A percentile compares a stretch with the other conserved stretches of the same genome.
Evolutionary conservation across 1,140 invertebrate species (phyloP).

Genomic region (Metopolophium dirhodum): DNA sequence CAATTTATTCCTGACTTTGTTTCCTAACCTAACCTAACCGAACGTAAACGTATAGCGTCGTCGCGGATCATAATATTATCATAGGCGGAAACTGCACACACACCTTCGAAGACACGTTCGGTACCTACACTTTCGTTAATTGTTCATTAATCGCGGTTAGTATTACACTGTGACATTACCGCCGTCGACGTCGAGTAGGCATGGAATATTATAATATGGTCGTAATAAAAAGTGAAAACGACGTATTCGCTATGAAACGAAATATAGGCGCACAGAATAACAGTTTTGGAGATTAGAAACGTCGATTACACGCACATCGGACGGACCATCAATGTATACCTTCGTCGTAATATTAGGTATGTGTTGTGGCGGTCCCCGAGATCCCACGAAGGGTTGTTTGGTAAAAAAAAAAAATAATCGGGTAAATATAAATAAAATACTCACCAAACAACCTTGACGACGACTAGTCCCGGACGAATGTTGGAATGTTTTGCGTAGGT

Average conservation of each 20-base stretch:
- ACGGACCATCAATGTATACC: neutral
- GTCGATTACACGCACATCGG: neutral
- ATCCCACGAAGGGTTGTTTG: neutral
- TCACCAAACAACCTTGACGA: neutral
- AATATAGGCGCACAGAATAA: neutral
- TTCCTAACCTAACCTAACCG: too few relatives aligned
- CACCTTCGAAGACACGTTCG: neutral
- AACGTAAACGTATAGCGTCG: neutral
- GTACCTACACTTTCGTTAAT: neutral
- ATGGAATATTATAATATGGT: neutral
- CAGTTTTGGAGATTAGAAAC: neutral
- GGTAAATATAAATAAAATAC: neutral
- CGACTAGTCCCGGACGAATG: neutral
- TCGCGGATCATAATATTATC: neutral
- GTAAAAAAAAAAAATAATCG: neutral
- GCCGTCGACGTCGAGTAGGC: neutral
- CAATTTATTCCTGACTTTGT: constrained; percentile 8
- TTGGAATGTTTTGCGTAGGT: constrained; percentile 6
- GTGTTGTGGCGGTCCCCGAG: neutral
- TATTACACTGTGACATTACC: neutral
- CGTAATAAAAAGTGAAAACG: neutral
- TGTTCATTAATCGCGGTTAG: neutral
- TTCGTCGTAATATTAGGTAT: neutral
- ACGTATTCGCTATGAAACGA: neutral
- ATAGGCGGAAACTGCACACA: neutral